These are phyloP conservation scores for Tetraodon nigroviridis DNA, from an alignment of 2,113 vertebrate genomes.

Conservation along the genomic window DNA sequence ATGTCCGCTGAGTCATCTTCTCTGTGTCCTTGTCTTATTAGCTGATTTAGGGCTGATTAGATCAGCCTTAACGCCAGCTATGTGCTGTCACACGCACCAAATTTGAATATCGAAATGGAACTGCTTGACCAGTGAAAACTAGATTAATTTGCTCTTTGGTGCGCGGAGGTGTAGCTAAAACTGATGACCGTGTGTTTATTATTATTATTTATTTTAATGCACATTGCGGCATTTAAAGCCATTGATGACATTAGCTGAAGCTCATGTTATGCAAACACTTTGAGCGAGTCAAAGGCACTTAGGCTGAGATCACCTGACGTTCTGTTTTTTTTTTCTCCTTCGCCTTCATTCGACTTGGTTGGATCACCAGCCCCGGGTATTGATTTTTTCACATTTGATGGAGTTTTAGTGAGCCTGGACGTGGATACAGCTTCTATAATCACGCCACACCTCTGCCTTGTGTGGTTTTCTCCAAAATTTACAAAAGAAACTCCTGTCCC, in stretches of 20 bases:
- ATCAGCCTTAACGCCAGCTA: conserved; percentile 48
- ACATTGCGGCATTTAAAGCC: conserved; percentile 66
- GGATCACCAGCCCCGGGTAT: conserved; percentile 59
- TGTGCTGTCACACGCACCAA: conserved; percentile 25
- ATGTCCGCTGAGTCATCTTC: conserved; percentile 76
- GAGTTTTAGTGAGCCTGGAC: conserved; percentile 40
- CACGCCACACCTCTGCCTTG: conserved; percentile 4
- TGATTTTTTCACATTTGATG: conserved; percentile 59
- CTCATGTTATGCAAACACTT: conserved; percentile 72
- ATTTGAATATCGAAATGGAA: conserved; percentile 77
- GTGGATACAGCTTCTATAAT: conserved; percentile 27
- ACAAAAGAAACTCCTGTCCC: background rate
- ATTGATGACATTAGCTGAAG: conserved; percentile 72
- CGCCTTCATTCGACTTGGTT: conserved; percentile 48
- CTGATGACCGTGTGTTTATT: conserved; percentile 64
- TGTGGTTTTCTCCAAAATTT: conserved; percentile 18
- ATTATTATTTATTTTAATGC: conserved; percentile 69
- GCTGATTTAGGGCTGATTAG: conserved; percentile 74
- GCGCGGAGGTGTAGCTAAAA: conserved; percentile 67
- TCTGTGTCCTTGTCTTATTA: conserved; percentile 75
- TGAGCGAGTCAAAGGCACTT: conserved; percentile 67
- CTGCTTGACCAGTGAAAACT: conserved; percentile 67
- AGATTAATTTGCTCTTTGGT: conserved; percentile 66
- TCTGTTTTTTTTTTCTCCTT: conserved; percentile 29
- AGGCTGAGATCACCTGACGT: conserved; percentile 53